These are phyloP conservation scores for Brachionus sp. DNA, from an alignment of 1,140 invertebrate species.

Conservation along the genomic window DNA sequence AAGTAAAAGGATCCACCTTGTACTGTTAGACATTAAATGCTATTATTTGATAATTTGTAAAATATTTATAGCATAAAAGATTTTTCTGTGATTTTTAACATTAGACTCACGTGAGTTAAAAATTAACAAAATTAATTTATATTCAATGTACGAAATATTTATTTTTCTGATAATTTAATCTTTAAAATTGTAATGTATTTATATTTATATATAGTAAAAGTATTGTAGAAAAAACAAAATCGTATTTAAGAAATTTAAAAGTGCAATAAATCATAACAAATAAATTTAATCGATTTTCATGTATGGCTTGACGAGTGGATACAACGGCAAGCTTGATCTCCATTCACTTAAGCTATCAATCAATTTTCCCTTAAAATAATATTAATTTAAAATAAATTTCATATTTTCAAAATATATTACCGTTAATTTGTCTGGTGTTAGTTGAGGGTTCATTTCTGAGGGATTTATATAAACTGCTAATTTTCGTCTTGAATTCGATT, in stretches of 20 bases:
- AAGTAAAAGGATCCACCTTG: too few relatives aligned
- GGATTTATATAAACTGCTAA: constrained; percentile 72
- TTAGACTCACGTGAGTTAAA: too few relatives aligned
- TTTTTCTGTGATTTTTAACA: too few relatives aligned
- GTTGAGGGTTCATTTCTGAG: constrained; percentile 52
- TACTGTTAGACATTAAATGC: too few relatives aligned
- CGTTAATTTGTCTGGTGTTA: background rate
- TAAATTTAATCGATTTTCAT: background rate
- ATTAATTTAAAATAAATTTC: constrained; percentile 52
- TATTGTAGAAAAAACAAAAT: background rate
- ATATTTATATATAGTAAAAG: background rate
- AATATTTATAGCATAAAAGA: too few relatives aligned
- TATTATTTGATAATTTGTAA: too few relatives aligned
- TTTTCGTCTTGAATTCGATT: constrained; percentile 46
- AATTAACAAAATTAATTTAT: too few relatives aligned
- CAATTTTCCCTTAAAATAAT: constrained; percentile 62
- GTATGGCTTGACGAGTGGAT: constrained; percentile 26
- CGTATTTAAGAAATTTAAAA: background rate
- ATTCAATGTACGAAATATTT: too few relatives aligned
- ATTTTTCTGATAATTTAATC: too few relatives aligned
- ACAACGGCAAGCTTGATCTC: background rate
- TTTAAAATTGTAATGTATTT: too few relatives aligned
- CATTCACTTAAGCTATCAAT: constrained; percentile 21
- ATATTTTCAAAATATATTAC: background rate
- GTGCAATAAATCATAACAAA: background rate